Evolutionary conservation across 2,113 vertebrate species (phyloP).

Genomic region (Strigops habroptila): DNA sequence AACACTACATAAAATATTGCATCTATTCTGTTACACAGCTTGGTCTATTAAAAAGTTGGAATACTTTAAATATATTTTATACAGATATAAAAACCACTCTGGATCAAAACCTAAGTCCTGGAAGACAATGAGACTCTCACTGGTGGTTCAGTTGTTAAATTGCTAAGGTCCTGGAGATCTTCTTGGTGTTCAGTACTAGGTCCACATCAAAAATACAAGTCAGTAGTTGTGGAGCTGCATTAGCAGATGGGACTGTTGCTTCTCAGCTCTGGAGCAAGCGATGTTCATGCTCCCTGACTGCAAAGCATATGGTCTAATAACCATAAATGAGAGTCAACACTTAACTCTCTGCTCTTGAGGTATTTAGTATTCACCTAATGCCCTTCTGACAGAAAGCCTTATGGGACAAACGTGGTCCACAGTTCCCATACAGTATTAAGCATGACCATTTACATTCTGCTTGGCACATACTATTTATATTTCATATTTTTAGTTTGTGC

Average conservation of each 20-base stretch:
- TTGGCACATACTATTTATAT: background rate
- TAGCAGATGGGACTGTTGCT: background rate
- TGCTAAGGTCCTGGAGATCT: background rate
- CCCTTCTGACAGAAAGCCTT: background rate
- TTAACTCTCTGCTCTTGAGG: background rate
- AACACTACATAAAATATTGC: background rate
- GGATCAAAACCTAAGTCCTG: background rate
- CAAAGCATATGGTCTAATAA: background rate
- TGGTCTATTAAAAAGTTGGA: background rate
- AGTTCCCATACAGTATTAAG: background rate
- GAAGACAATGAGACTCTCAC: background rate
- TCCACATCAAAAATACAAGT: background rate
- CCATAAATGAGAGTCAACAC: background rate
- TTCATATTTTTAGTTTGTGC: background rate
- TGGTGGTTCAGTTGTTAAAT: background rate
- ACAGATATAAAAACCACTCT: background rate
- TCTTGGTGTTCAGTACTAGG: background rate
- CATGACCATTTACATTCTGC: background rate
- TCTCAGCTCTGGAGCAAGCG: background rate
- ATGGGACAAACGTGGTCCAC: background rate
- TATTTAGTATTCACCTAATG: background rate
- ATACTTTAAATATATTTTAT: background rate
- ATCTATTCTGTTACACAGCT: background rate
- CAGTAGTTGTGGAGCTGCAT: background rate
- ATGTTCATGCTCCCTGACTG: fast-evolving